phyloP scores from a whole-genome alignment of 2,113 vertebrate species.

The Cyprinodon tularosa region DNA sequence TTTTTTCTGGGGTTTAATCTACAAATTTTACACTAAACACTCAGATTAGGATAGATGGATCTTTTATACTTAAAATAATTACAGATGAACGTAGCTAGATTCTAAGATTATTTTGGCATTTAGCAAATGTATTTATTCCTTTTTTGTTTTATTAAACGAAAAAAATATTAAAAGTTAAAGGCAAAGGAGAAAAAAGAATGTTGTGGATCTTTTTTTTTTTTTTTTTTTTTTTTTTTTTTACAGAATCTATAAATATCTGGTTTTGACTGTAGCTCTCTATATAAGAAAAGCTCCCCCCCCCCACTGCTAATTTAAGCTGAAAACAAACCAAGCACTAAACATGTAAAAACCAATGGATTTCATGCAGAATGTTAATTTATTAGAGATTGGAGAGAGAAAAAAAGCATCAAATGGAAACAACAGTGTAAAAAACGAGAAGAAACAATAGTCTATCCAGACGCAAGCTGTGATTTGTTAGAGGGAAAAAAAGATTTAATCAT shows the following conservation, averaged over 20 bases:
- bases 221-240: not conserved
- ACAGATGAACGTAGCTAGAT: not conserved
- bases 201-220: not conserved
- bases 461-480: slow-evolving; percentile 33
- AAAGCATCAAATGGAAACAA: slow-evolving; percentile 17
- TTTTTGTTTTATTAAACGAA: not conserved
- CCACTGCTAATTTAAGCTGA: not conserved
- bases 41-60: no score
- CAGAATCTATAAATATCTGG: no score
- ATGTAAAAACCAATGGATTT: not conserved
- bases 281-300: not conserved
- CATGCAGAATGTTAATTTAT: slow-evolving; percentile 41
- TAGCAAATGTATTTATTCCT: not conserved
- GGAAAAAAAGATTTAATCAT: slow-evolving; percentile 18
- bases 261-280: no score
- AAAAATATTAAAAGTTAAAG: not conserved
- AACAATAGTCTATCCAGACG: slow-evolving; percentile 23
- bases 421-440: slow-evolving; percentile 14
- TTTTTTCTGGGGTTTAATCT: not conserved
- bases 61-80: not conserved
- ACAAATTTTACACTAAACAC: not conserved
- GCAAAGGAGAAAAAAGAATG: not conserved
- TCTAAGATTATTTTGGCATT: not conserved
- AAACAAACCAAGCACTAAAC: not conserved
- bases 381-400: not conserved